Base-by-base conservation (phyloP, 2,113 vertebrate species). In the Phoenicopterus ruber region DNA sequence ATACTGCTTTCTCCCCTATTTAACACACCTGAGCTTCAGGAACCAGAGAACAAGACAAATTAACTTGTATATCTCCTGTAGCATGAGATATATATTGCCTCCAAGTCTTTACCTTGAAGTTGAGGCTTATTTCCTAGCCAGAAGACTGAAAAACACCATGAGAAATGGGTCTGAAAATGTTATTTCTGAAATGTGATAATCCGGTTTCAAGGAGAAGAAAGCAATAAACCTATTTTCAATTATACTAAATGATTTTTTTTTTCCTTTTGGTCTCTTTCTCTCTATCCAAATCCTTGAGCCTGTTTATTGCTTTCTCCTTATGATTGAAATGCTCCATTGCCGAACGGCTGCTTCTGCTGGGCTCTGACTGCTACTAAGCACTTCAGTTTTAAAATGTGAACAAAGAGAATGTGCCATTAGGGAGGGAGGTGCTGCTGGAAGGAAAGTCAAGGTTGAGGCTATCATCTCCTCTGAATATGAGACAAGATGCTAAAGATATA, bases 371-470 rank as follows among this genome's bases (percentile, higher is more conserved):
- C 9, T 21, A 82, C 79, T 86, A 66, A 94, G 82, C 95, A 88
- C 96, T 97, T 97, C 95, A 66, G 63, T 82, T 94, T 93, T 90
- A 96, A 97, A 94, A 93, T 79, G 40, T 91, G 86, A 97, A 96
- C 95, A 89, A 97, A 94, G 70, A 86, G 62, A 96, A 92, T 90
- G 49, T 93, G 38, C 83, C 89, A 63, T 89, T 81, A 86, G 55
- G 76, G 74, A 94, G 80, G 83, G 55, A 91, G 42, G 55, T 69
- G 84, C 46, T 88, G 52, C 34, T 80, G 32, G 46, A 88, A 85
- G 18, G 47, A 67, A 83, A 94, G 83, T 80, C 94, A 95, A 91
- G 95, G 94, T n/a, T 95, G 78, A 93, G 22, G 32, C 72, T 88
- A 8, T 73, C 46, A 8, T 73, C 46, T 92, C 58, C 58, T 91